These are phyloP conservation scores for Spilogale gracilis DNA, from an alignment of 2,113 vertebrate species.

Conservation along the genomic window DNA sequence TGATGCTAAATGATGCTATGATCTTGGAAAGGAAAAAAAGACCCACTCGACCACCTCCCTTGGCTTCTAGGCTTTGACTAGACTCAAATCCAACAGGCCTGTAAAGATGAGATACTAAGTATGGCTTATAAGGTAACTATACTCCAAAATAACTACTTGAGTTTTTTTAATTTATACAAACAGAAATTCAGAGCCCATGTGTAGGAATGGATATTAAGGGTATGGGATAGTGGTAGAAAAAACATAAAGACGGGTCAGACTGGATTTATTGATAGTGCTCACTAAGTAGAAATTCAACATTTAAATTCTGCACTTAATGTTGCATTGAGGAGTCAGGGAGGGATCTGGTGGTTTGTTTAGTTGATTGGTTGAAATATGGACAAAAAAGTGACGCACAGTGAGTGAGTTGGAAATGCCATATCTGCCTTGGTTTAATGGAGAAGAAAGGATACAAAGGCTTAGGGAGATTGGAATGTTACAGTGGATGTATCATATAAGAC, in stretches of 20 bases:
- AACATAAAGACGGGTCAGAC: neutral
- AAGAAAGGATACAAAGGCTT: neutral
- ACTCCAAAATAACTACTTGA: neutral
- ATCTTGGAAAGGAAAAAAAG: neutral
- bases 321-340: neutral
- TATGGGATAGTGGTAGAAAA: neutral
- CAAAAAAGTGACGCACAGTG: neutral
- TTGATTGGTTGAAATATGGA: neutral
- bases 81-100: neutral
- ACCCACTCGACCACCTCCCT: neutral
- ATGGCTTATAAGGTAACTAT: neutral
- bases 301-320: neutral
- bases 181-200: neutral
- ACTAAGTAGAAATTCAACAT: neutral
- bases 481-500: neutral
- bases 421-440: neutral
- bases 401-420: neutral
- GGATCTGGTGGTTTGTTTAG: neutral
- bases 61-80: neutral
- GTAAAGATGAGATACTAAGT: neutral
- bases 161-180: neutral
- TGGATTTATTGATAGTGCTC: neutral
- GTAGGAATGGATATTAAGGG: neutral
- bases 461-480: neutral
- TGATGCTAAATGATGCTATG: neutral